Base-by-base conservation (phyloP, 2,113 vertebrate genomes). In the Phalacrocorax pelagicus region DNA sequence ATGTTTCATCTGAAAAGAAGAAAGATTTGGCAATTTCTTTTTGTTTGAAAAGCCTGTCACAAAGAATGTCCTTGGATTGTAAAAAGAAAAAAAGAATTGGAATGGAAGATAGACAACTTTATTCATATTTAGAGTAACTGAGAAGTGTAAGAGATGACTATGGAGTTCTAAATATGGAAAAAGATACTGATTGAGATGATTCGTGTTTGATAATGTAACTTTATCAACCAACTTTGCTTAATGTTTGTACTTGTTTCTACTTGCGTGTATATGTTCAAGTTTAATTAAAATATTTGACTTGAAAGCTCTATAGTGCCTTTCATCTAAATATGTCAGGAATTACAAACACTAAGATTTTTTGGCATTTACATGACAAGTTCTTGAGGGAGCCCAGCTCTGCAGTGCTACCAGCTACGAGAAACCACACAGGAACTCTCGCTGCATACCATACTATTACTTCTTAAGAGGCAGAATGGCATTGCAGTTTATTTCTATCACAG, bases 231-330 rank as follows among this genome's bases (percentile, higher is more conserved):
- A 6, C 49, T 87, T 91, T 38, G 26, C 66, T 66, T 78, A 11
- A 80, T 96, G 90, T 94, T 94, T 98, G 97, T 97, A 96, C 61
- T 80, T 82, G 86, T 93, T 89, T 96, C 89, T 93, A 32, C 90
- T 89, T 92, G 88, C 78, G 47, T 94, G 81, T 97, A 32, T 95
- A 85, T 97, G 77, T 95, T 97, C 73, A 90, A 95, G 69, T 90
- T 87, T 67, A 93, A 97, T 97, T 97, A 98, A 97, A 92, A 62
- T 69, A 57, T 97, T 95, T 97, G 14, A 97, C 89, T 88, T 90
- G 93, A 95, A 96, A 97, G 81, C 75, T 96, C 72, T 94, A 89
- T 92, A 97, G 94, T 32, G 30, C 94, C 92, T 96, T 96, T 97
- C 93, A 94, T 97, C 82, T 91, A 40, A 95, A 63, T 92, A 67